phyloP scores from a whole-genome alignment of 2,888 invertebrate genomes.

The Pyrrhia umbra region DNA sequence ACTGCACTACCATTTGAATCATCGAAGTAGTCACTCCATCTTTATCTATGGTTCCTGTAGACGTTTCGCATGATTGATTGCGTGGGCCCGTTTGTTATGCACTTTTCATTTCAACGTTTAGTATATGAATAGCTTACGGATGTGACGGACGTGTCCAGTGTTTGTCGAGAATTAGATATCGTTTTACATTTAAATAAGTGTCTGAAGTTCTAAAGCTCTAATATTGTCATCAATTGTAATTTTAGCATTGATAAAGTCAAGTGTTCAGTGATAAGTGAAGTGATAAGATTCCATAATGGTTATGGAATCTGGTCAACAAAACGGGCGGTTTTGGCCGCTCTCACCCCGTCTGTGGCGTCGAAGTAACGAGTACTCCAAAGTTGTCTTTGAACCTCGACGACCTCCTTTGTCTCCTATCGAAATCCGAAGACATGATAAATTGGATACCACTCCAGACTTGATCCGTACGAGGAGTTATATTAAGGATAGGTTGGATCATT shows the following conservation, averaged over 20 bases:
- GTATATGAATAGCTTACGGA: conserved; percentile 71
- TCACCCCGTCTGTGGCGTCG: conserved; percentile 86
- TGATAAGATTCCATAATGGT: conserved; percentile 80
- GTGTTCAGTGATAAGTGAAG: conserved; percentile 64
- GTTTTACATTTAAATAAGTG: conserved; percentile 15
- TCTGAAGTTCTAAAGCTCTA: conserved; percentile 50
- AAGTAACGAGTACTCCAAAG: conserved; percentile 86
- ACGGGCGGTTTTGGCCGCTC: conserved; percentile 85
- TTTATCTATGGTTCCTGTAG: conserved; percentile 73
- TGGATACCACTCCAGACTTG: conserved; percentile 81
- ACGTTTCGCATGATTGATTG: conserved; percentile 71
- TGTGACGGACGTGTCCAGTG: conserved; percentile 68
- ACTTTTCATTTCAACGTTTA: conserved; percentile 72
- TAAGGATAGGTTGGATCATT: conserved; percentile 79
- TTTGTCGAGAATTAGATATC: conserved; percentile 35
- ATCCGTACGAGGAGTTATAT: conserved; percentile 79
- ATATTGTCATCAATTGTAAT: conserved; percentile 10
- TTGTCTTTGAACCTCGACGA: conserved; percentile 85
- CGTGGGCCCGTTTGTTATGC: conserved; percentile 68
- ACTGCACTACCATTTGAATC: conserved; percentile 62
- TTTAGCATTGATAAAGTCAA: conserved; percentile 76
- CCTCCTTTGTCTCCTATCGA: conserved; percentile 83
- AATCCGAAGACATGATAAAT: conserved; percentile 69
- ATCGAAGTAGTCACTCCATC: conserved; percentile 65
- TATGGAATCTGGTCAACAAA: conserved; percentile 84